Evolutionary conservation across 2,888 invertebrate genomes (phyloP).

Genomic region (Himalopsyche tibetana): DNA sequence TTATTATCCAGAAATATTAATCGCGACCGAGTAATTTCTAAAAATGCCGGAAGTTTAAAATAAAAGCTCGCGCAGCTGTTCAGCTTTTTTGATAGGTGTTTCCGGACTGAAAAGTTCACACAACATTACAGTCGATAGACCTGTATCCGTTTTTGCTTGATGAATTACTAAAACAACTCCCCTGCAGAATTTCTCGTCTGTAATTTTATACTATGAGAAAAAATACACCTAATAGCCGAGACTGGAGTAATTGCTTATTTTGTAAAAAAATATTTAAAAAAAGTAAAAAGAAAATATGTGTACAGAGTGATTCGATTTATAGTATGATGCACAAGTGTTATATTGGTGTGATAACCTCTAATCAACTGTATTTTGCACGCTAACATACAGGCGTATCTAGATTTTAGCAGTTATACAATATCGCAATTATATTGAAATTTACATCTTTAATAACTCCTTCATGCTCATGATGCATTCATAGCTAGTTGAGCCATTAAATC

Average conservation of each 20-base stretch:
- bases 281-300: too few relatives aligned
- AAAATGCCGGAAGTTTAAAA: constrained; percentile 18
- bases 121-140: constrained; percentile 42
- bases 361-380: not conserved
- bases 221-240: not conserved
- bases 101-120: constrained; percentile 39
- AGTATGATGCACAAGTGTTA: not conserved
- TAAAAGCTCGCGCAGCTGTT: constrained; percentile 27
- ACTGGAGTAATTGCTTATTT: not conserved
- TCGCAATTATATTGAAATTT: too few relatives aligned
- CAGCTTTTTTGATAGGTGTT: constrained; percentile 14
- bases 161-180: constrained; percentile 28
- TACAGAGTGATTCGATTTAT: not conserved
- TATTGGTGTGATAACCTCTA: not conserved
- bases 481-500: too few relatives aligned
- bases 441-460: too few relatives aligned
- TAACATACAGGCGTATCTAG: too few relatives aligned
- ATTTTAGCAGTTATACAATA: too few relatives aligned
- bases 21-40: not conserved
- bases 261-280: too few relatives aligned
- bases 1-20: not conserved
- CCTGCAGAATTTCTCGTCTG: not conserved
- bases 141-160: constrained; percentile 42
- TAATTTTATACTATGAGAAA: not conserved
- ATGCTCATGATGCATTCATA: too few relatives aligned